Evolutionary conservation across 2,797 vertebrate genomes (phyloP).

Genomic region (Uromys caudimaculatus): DNA sequence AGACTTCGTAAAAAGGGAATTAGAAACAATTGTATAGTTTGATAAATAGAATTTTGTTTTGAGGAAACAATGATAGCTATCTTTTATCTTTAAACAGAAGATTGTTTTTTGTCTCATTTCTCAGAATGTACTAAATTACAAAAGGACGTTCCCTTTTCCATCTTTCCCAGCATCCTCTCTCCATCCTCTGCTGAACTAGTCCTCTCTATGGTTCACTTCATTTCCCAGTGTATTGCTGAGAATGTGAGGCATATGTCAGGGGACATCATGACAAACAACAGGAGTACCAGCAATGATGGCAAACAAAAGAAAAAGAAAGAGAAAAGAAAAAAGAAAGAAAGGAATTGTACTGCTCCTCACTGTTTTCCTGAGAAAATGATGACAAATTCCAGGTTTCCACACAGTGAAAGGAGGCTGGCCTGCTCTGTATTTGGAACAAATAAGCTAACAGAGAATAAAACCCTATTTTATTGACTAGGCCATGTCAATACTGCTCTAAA

Average conservation of each 20-base stretch:
- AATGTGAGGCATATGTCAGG: not conserved
- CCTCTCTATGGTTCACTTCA: not conserved
- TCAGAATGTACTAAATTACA: not conserved
- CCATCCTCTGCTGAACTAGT: not conserved
- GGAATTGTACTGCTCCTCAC: not conserved
- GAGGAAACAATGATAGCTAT: not conserved
- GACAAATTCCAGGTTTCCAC: conserved; percentile 6
- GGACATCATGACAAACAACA: not conserved
- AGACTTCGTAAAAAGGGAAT: not conserved
- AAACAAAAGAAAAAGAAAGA: not conserved
- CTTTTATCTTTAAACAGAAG: not conserved
- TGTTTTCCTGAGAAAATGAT: not conserved
- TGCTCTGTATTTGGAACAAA: not conserved
- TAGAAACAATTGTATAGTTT: conserved; percentile 19
- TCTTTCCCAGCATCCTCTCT: not conserved
- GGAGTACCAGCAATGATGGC: not conserved
- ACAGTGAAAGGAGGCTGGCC: not conserved
- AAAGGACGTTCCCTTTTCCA: not conserved
- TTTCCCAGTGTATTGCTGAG: not conserved
- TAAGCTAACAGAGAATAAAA: conserved; percentile 41
- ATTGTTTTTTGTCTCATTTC: not conserved
- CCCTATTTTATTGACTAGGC: conserved; percentile 11
- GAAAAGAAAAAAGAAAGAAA: not conserved
- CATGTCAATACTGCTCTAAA: conserved; percentile 1
- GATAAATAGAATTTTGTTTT: not conserved